Conservation (phyloP, 1,140 invertebrate species). For the Nasonia longicornis region DNA sequence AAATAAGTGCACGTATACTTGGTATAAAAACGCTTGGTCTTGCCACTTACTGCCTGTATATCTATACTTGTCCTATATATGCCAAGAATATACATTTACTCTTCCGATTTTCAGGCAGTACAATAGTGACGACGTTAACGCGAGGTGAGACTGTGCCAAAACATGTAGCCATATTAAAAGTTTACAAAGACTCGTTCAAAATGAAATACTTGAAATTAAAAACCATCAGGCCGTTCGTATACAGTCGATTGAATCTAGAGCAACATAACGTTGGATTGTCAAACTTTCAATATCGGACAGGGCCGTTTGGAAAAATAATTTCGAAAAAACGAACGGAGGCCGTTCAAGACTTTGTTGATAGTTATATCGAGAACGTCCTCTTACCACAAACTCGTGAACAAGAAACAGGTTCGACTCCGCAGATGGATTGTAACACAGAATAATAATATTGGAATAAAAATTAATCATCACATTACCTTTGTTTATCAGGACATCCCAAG, state of each 20-base stretch:
- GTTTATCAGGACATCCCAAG: constrained; percentile 73
- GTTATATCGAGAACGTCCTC: not conserved
- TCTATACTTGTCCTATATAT: too few relatives aligned
- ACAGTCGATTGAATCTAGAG: constrained; percentile 64
- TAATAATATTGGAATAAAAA: too few relatives aligned
- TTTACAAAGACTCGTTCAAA: constrained; percentile 78
- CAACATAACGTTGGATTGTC: not conserved
- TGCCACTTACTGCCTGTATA: too few relatives aligned
- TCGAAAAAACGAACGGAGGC: constrained; percentile 42
- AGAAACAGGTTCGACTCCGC: not conserved
- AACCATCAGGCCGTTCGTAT: constrained; percentile 90
- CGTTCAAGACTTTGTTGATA: constrained; percentile 49
- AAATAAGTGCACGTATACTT: constrained; percentile 2
- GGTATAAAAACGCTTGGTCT: too few relatives aligned
- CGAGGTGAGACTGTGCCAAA: constrained; percentile 70
- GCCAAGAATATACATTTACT: too few relatives aligned
- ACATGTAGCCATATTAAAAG: constrained; percentile 83
- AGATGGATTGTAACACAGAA: too few relatives aligned
- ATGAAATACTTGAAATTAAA: constrained; percentile 80
- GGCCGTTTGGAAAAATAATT: constrained; percentile 39
- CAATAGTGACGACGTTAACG: not conserved
- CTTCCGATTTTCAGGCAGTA: not conserved
- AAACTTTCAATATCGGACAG: constrained; percentile 26
- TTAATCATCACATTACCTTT: not conserved
- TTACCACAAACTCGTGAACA: not conserved